Evolutionary conservation across 2,113 vertebrate genomes (phyloP).

Genomic region (Peromyscus polionotus): DNA sequence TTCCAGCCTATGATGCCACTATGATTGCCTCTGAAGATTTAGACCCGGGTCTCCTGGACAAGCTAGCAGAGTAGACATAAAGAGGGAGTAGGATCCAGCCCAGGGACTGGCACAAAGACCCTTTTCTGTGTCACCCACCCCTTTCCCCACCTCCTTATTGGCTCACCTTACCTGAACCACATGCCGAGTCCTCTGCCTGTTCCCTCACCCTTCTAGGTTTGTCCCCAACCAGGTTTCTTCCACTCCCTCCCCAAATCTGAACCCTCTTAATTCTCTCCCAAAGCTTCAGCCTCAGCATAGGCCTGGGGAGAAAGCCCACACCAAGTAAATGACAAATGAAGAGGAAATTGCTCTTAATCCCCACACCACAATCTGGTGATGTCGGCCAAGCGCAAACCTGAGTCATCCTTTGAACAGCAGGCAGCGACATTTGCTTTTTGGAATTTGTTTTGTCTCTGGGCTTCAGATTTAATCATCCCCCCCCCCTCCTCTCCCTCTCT

Average conservation of each 20-base stretch:
- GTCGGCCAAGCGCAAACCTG: conserved; percentile 79
- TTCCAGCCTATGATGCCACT: not conserved
- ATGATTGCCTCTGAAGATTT: not conserved
- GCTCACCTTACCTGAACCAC: not conserved
- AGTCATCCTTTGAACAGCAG: conserved; percentile 86
- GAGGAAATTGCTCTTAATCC: conserved; percentile 79
- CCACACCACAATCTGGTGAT: conserved; percentile 55
- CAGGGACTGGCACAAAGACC: not conserved
- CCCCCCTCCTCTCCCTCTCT: not conserved
- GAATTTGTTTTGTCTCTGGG: conserved; percentile 81
- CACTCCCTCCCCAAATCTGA: rapidly evolving
- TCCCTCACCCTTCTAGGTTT: no score
- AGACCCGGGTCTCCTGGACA: not conserved
- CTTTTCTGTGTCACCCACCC: not conserved
- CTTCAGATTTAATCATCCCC: conserved; percentile 74
- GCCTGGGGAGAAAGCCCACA: conserved; percentile 48
- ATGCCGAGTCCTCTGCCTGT: not conserved
- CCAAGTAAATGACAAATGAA: conserved; percentile 72
- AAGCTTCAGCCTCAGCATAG: not conserved
- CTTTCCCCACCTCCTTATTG: not conserved
- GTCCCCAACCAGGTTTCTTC: not conserved
- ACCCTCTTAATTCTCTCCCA: not conserved
- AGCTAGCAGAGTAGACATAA: not conserved
- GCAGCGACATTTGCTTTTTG: conserved; percentile 84
- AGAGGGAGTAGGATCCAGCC: not conserved